Evolutionary conservation across 2,888 invertebrate genomes (phyloP).

Genomic region (Nemoura dubitans): DNA sequence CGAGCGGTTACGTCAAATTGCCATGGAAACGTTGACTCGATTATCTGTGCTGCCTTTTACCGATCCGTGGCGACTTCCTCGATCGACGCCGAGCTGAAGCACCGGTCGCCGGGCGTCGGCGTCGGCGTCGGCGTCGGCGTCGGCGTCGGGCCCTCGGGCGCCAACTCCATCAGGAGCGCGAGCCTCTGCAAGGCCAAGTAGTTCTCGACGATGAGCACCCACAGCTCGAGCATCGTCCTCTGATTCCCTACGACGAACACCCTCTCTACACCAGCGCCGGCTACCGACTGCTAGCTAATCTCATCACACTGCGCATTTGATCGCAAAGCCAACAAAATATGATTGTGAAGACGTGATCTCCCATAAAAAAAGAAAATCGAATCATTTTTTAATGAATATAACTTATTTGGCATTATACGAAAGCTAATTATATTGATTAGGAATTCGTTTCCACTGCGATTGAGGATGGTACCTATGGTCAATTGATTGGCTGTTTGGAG

Average conservation of each 20-base stretch:
- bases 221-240: background rate
- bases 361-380: background rate
- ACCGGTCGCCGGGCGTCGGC: too few relatives aligned
- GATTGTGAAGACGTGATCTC: background rate
- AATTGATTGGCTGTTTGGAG: background rate
- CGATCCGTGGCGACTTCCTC: background rate
- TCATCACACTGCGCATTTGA: background rate
- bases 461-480: background rate
- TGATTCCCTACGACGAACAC: background rate
- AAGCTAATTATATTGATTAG: background rate
- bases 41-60: background rate
- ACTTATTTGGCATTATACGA: background rate
- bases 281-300: background rate
- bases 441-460: background rate
- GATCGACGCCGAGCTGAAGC: too few relatives aligned
- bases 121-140: background rate
- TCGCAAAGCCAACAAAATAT: background rate
- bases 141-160: background rate
- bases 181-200: background rate
- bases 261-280: background rate
- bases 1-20: too few relatives aligned
- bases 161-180: background rate
- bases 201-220: background rate
- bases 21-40: conserved; percentile 44
- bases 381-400: background rate